Conservation (phyloP, 2,888 invertebrate genomes). For the Drosophila affinis region DNA sequence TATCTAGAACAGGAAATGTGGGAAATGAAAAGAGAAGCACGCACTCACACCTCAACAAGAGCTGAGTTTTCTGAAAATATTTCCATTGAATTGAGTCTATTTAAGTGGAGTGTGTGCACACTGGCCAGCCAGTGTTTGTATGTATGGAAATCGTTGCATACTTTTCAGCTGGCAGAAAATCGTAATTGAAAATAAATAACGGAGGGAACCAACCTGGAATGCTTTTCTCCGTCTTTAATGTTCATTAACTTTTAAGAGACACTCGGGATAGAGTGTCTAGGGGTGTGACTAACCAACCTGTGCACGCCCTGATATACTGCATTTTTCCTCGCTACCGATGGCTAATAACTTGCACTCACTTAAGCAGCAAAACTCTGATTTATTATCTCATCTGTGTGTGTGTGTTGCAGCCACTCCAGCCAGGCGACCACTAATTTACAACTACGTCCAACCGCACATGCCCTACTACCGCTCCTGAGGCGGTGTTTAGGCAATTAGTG, state of each 20-base stretch:
- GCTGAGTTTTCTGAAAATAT: background rate
- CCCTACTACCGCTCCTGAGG: constrained; percentile 73
- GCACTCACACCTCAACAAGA: no score
- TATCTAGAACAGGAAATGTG: no score
- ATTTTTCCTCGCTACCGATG: background rate
- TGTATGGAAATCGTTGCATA: constrained; percentile 11
- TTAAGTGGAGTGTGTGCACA: background rate
- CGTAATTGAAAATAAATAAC: background rate
- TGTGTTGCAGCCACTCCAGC: constrained; percentile 63
- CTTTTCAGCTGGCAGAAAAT: constrained; percentile 4
- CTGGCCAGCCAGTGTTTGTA: background rate
- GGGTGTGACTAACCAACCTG: background rate
- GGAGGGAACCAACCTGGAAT: background rate
- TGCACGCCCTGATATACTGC: background rate
- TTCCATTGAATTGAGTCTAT: background rate
- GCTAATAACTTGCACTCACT: constrained; percentile 5
- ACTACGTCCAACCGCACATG: constrained; percentile 77
- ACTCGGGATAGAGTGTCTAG: no score
- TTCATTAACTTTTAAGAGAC: background rate
- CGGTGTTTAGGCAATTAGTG: constrained; percentile 55
- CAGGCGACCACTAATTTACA: constrained; percentile 77
- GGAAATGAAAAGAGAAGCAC: no score
- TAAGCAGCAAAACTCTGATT: constrained; percentile 12
- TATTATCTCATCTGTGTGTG: background rate
- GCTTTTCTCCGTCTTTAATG: background rate